Evolutionary conservation across 2,113 vertebrate genomes (phyloP), one percentile per base, ranked within the genome.

Genomic region (Tychaedon coryphoeus): DNA sequence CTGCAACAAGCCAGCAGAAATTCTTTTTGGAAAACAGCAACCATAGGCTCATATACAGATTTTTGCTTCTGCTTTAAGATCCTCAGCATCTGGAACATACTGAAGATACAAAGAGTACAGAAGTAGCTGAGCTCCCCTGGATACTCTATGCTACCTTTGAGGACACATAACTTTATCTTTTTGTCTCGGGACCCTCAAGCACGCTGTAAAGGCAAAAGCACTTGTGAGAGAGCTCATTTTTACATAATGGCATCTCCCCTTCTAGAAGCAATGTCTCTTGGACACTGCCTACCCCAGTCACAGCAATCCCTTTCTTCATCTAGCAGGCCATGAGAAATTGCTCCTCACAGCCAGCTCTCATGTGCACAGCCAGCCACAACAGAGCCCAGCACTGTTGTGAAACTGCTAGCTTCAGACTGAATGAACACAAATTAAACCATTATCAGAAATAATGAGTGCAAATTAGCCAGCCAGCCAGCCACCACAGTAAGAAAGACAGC

Each of bases 371-470:
- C 51, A 91, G 86, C 40, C 70, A 71, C 67, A 80, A 73, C 62
- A 86, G 43, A 92, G 73, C 70, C 61, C 66, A 17, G 80, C 45
- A n/a, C 53, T 92, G 76, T 72, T 81, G 42, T 67, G 45, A 57
- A 95, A 87, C 45, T 34, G 48, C 42, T 53, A 61, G 45, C 62
- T 87, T 72, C 64, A 81, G 36, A 81, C 28, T 74, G 69, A 81
- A 86, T 47, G 69, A 71, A 64, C 45, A 77, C 84, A 81, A 92
- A 92, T 78, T 48, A 88, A 91, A 62, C 25, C 86, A 82, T 85
- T 92, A 85, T 62, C 42, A 92, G 77, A 90, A 91, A 91, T 51
- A 91, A 91, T 76, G 66, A 90, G 7, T 58, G 70, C 85, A 89
- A 95, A 95, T 91, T 48, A 96, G 73, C 80, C 61, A 87, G 79